A percentile compares a stretch with the other conserved stretches of the same genome.
Conservation (phyloP, 2,888 invertebrate species). For the Alloscopus bannaensis region DNA sequence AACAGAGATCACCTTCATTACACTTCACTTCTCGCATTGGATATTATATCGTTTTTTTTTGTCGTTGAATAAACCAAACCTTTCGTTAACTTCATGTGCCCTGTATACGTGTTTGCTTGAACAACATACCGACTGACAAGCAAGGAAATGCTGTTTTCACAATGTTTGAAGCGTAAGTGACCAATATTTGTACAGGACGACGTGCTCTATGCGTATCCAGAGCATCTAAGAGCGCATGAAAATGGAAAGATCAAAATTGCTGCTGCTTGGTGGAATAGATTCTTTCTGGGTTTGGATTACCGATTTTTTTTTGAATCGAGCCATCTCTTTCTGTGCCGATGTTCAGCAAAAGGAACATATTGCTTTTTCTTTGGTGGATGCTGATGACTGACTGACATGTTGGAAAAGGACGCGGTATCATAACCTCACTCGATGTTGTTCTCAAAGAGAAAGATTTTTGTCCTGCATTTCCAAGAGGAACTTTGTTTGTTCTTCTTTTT, state of each 20-base stretch:
- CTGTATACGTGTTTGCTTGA: no score
- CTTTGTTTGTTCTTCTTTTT: conserved; percentile 49
- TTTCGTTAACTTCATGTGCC: no score
- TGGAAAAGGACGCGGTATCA: conserved; percentile 25
- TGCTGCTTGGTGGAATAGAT: conserved; percentile 20
- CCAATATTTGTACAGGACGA: not conserved
- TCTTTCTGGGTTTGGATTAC: conserved; percentile 40
- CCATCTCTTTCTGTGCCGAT: not conserved
- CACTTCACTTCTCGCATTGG: conserved; percentile 61
- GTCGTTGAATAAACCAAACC: conserved; percentile 10
- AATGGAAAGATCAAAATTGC: conserved; percentile 63
- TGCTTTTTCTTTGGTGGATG: conserved; percentile 8
- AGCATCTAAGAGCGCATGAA: conserved; percentile 43
- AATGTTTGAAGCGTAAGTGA: conserved; percentile 4
- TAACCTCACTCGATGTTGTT: conserved; percentile 2
- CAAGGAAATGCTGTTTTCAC: no score
- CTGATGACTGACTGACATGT: conserved; percentile 26
- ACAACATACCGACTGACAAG: no score
- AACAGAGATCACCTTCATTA: conserved; percentile 63
- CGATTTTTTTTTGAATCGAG: conserved; percentile 33
- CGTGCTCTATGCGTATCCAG: not conserved
- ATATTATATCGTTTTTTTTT: conserved; percentile 31
- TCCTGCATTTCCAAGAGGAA: no score
- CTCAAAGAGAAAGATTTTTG: not conserved
- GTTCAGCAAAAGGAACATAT: conserved; percentile 18